These are phyloP conservation scores for Monochamus saltuarius DNA, from an alignment of 1,140 invertebrate genomes.

Conservation along the genomic window DNA sequence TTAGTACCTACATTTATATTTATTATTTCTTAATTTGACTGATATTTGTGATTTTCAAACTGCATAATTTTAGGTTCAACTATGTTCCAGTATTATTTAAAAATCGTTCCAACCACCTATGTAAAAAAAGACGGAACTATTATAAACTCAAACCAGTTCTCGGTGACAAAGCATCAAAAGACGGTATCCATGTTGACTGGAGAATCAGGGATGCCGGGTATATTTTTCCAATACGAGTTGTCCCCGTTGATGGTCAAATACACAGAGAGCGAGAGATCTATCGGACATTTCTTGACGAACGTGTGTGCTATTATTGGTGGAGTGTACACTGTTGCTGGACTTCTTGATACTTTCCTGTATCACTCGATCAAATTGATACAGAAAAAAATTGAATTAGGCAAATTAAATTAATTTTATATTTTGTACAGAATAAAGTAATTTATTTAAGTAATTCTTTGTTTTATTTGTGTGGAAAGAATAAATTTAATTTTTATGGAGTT, in stretches of 20 bases:
- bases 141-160: slow-evolving; percentile 90
- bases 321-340: slow-evolving; percentile 89
- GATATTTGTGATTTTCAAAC: no score
- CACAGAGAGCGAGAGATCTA: slow-evolving; percentile 82
- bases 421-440: slow-evolving; percentile 1
- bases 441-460: not conserved
- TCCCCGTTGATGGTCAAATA: slow-evolving; percentile 98
- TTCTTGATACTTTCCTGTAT: slow-evolving; percentile 88
- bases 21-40: no score
- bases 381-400: slow-evolving; percentile 75
- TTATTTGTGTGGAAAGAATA: no score
- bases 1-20: no score
- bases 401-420: slow-evolving; percentile 58
- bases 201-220: slow-evolving; percentile 88
- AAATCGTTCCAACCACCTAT: slow-evolving; percentile 95
- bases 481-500: no score
- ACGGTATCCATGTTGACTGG: slow-evolving; percentile 65
- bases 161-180: slow-evolving; percentile 89
- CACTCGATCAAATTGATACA: slow-evolving; percentile 73
- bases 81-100: slow-evolving; percentile 97
- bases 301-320: slow-evolving; percentile 94
- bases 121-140: slow-evolving; percentile 72
- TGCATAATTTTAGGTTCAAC: slow-evolving; percentile 67
- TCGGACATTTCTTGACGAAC: slow-evolving; percentile 93
- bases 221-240: slow-evolving; percentile 97